Conservation (phyloP, 2,113 vertebrate species). For the Aptenodytes patagonicus region DNA sequence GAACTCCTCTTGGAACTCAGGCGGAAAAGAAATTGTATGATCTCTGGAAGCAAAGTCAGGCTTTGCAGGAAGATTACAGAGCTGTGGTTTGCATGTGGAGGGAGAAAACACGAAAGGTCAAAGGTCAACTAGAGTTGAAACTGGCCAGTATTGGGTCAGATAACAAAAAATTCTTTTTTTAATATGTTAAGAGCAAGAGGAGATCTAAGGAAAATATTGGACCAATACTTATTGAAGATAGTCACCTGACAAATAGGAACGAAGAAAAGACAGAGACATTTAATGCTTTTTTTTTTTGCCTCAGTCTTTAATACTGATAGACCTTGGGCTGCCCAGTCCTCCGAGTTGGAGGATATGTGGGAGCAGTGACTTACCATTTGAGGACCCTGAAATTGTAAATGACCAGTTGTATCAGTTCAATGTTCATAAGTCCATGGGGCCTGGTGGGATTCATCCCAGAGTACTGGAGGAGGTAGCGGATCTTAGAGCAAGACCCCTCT, state of each 20-base stretch:
- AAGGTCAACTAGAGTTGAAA: background rate
- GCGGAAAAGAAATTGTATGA: background rate
- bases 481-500: background rate
- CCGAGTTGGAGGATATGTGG: background rate
- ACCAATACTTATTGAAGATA: background rate
- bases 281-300: background rate
- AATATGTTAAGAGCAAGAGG: background rate
- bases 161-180: background rate
- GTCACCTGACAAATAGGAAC: background rate
- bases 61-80: background rate
- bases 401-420: background rate
- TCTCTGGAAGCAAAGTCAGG: background rate
- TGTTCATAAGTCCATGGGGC: fast-evolving
- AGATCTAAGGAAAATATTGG: background rate
- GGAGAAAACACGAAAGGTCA: background rate
- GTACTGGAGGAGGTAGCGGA: background rate
- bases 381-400: background rate
- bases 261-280: background rate
- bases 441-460: background rate
- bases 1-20: background rate
- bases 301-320: background rate
- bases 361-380: background rate
- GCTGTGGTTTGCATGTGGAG: background rate
- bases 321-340: background rate
- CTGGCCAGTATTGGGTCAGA: background rate